Percentiles rank a stretch among this genome's conserved stretches.
These are phyloP conservation scores for Tiliacea citrago DNA, from an alignment of 2,888 invertebrate genomes.

Conservation along the genomic window DNA sequence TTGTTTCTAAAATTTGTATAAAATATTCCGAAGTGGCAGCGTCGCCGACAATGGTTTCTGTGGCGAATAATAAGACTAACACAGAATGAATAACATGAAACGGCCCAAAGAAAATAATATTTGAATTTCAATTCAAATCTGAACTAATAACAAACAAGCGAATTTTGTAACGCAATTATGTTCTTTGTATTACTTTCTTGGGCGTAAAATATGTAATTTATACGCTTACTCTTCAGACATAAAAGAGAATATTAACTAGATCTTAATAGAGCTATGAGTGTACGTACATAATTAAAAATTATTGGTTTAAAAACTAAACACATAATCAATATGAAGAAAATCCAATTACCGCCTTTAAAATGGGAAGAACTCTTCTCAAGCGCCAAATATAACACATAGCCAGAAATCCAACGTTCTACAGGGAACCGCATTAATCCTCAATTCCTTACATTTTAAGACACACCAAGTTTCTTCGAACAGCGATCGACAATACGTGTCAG, in stretches of 20 bases:
- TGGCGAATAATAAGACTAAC: constrained; percentile 80
- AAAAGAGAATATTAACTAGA: not conserved
- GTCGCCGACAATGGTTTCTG: constrained; percentile 83
- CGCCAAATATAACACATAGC: constrained; percentile 51
- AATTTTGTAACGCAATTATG: constrained; percentile 20
- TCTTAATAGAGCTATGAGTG: not conserved
- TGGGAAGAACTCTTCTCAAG: constrained; percentile 3
- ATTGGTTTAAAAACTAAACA: not conserved
- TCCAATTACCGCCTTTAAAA: not conserved
- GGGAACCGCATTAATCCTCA: constrained; percentile 73
- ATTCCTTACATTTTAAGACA: constrained; percentile 81
- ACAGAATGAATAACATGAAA: constrained; percentile 76
- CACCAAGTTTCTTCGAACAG: constrained; percentile 81
- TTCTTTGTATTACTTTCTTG: constrained; percentile 1
- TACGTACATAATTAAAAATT: not conserved
- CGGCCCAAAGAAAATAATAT: constrained; percentile 69
- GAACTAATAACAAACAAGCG: constrained; percentile 61
- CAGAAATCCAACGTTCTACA: constrained; percentile 64
- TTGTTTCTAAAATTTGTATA: constrained; percentile 90
- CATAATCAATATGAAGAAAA: not conserved
- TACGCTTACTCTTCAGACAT: not conserved
- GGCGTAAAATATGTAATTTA: not conserved
- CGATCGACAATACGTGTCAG: constrained; percentile 85
- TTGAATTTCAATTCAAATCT: constrained; percentile 73
- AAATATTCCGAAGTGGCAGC: constrained; percentile 87